Evolutionary conservation across 2,888 invertebrate species (phyloP).

Genomic region (Cremastinae sp.): DNA sequence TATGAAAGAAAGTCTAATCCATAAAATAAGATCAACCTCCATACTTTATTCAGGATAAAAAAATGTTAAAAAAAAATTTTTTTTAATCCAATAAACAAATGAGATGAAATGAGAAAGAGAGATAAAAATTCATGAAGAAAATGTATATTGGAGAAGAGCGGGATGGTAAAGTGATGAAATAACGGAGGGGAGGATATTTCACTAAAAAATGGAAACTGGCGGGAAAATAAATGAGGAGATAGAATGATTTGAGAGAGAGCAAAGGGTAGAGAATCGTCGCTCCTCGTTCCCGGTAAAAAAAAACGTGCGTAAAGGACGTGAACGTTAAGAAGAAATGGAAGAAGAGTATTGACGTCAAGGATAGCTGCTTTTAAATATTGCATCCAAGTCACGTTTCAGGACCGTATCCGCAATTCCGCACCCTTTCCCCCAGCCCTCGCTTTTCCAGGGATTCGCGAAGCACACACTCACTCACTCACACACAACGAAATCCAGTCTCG

Average conservation of each 20-base stretch:
- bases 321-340: constrained; percentile 23
- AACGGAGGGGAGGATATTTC: too few species aligned
- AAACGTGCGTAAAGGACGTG: constrained; percentile 66
- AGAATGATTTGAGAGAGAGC: too few species aligned
- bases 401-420: constrained; percentile 71
- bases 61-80: too few species aligned
- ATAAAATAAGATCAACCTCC: constrained; percentile 12
- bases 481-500: constrained; percentile 2
- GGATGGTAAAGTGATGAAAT: too few species aligned
- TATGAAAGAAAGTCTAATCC: background rate
- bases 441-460: constrained; percentile 42
- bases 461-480: constrained; percentile 24
- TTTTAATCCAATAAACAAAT: too few species aligned
- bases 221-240: too few species aligned
- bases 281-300: constrained; percentile 16
- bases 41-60: too few species aligned
- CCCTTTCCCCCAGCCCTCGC: constrained; percentile 55
- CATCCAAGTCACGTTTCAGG: constrained; percentile 79
- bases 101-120: too few species aligned
- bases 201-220: too few species aligned
- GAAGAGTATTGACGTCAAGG: constrained; percentile 76
- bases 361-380: constrained; percentile 77
- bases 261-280: too few species aligned
- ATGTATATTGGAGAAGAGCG: too few species aligned
- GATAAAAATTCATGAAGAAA: too few species aligned